Percentiles rank a stretch among this genome's conserved stretches.
Conservation (phyloP, 2,888 invertebrate genomes). For the Drosophila meridiana region DNA sequence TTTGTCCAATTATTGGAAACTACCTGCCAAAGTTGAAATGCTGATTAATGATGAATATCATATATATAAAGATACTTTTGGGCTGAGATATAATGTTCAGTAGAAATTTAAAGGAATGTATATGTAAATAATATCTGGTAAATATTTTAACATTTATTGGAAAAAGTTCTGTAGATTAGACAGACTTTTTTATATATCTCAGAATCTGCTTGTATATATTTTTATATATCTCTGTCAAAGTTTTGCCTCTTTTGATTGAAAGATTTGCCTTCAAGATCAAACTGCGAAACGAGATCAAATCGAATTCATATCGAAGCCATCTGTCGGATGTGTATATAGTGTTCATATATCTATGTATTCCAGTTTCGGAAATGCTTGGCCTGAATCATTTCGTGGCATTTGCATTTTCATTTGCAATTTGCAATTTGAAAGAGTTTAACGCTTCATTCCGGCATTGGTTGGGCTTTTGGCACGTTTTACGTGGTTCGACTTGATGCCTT, state of each 20-base stretch:
- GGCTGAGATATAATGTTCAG: no score
- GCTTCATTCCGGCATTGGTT: slow-evolving; percentile 31
- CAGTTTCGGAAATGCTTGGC: not conserved
- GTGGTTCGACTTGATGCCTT: not conserved
- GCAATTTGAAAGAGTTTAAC: slow-evolving; percentile 31
- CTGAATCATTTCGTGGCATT: slow-evolving; percentile 31
- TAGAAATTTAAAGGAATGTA: no score
- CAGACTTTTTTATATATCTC: not conserved
- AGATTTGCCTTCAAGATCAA: not conserved
- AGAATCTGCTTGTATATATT: not conserved
- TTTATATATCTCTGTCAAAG: not conserved
- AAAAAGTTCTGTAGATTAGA: not conserved
- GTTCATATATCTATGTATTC: not conserved
- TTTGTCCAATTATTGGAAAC: slow-evolving; percentile 2
- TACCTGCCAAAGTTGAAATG: slow-evolving; percentile 13
- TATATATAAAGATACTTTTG: not conserved
- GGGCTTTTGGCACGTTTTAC: slow-evolving; percentile 50
- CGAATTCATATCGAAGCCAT: not conserved
- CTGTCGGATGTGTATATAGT: not conserved
- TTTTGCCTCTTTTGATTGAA: not conserved
- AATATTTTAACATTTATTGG: not conserved
- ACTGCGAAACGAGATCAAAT: not conserved
- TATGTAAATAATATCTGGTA: not conserved
- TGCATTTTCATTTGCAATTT: slow-evolving; percentile 27
- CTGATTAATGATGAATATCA: slow-evolving; percentile 8